A percentile compares a stretch with the other conserved stretches of the same genome.
phyloP scores from a whole-genome alignment of 2,797 vertebrate species.

The Moxostoma hubbsi region DNA sequence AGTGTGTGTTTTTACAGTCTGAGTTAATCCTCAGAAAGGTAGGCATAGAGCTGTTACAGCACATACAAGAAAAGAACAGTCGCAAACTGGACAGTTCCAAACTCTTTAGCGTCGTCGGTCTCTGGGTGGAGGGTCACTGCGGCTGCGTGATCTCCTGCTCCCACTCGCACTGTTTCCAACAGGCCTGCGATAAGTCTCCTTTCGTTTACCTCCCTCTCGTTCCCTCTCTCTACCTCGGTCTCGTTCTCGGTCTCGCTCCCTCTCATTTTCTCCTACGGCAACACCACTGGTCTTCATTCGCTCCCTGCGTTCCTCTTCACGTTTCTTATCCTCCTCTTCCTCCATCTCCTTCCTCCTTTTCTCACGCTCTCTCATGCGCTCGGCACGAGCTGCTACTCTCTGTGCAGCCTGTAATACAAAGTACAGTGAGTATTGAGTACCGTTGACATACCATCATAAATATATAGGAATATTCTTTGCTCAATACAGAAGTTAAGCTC shows the following conservation, averaged over 20 bases:
- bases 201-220: constrained; percentile 76
- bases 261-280: constrained; percentile 69
- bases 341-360: constrained; percentile 83
- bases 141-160: constrained; percentile 83
- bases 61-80: constrained; percentile 68
- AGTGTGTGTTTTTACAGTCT: constrained; percentile 66
- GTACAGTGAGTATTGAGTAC: neutral
- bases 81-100: constrained; percentile 68
- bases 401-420: constrained; percentile 75
- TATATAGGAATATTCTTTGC: no score
- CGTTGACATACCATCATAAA: neutral
- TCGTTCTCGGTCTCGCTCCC: constrained; percentile 66
- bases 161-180: constrained; percentile 70
- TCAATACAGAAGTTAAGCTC: no score
- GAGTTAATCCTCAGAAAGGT: constrained; percentile 76
- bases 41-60: constrained; percentile 72
- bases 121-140: constrained; percentile 83
- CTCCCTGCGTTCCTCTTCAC: constrained; percentile 81
- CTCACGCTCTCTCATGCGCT: constrained; percentile 83
- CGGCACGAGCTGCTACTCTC: constrained; percentile 81
- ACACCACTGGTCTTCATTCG: constrained; percentile 67
- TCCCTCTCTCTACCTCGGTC: constrained; percentile 76
- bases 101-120: constrained; percentile 79
- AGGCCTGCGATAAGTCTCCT: constrained; percentile 78
- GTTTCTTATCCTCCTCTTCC: constrained; percentile 83